A percentile compares a stretch with the other conserved stretches of the same genome.
phyloP scores from a whole-genome alignment of 2,797 vertebrate genomes.

The Sebastolobus alascanus region DNA sequence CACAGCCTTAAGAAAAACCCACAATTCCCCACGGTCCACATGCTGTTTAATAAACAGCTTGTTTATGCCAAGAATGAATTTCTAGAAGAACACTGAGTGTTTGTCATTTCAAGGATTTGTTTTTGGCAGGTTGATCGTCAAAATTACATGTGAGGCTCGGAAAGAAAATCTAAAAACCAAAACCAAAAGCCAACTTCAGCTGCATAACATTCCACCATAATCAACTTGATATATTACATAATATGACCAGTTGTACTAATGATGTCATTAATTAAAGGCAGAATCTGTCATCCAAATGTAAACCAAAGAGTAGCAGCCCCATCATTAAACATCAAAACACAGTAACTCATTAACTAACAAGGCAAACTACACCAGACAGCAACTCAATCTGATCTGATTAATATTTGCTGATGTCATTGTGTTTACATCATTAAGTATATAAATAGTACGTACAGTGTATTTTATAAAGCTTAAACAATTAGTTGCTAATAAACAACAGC shows the following conservation, averaged over 20 bases:
- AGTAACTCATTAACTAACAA: constrained; percentile 28
- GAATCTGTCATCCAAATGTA: constrained; percentile 29
- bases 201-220: constrained; percentile 22
- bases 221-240: constrained; percentile 25
- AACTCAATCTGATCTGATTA: not conserved
- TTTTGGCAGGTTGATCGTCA: constrained; percentile 24
- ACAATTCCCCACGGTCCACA: constrained; percentile 11
- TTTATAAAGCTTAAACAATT: not conserved
- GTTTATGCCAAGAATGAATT: constrained; percentile 39
- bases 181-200: not conserved
- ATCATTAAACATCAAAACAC: constrained; percentile 39
- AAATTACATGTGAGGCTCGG: constrained; percentile 33
- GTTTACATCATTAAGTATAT: not conserved
- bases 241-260: constrained; percentile 25
- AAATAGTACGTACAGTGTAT: not conserved
- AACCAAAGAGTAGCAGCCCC: constrained; percentile 25
- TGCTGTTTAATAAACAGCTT: constrained; percentile 47
- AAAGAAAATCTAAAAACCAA: constrained; percentile 8
- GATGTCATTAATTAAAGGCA: constrained; percentile 43
- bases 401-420: not conserved
- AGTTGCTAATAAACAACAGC: not conserved
- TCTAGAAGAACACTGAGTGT: constrained; percentile 41
- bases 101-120: constrained; percentile 46
- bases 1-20: constrained; percentile 4
- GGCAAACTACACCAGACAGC: constrained; percentile 14